Evolutionary conservation across 2,888 invertebrate genomes (phyloP), one percentile per base, ranked within the genome.

Genomic region (Pristionchus japonicus): DNA sequence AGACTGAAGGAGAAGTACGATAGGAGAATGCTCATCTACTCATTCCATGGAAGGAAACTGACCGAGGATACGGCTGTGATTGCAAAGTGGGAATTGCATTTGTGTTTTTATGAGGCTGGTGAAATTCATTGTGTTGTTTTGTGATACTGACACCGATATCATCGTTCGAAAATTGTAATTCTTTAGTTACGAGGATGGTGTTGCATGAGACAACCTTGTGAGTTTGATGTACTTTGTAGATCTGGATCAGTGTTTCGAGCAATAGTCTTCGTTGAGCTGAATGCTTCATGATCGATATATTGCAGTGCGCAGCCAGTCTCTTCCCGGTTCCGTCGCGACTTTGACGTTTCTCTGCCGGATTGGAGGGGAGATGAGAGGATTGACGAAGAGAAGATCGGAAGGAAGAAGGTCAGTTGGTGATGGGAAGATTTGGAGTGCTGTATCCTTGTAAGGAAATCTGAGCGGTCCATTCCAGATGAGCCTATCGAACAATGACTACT

Each of bases 301-400:
- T 67, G 1, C 67, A 85, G 85, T 85, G 85, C 64, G 1, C 85
- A 64, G 64, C 64, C 85, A 64, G 64, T 85, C 15, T 64, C 85
- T 27, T 85, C 31, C 17, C 85, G 67, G 23, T 88, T 82, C 70
- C 88, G 89, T 7, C 89, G 31, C 0, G 83, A 88, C 1, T 89
- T 87, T 57, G 89, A 89, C 67, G 47, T 89, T 4, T 88, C 89
- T 7, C 83, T 89, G 27, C 88, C 89, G 7, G 74, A 87, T 27
- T 85, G 85, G 85, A 61, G 85, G 20, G 85, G 85, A 11, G 67
- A 64, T 27, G 85, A 43, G 1, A 1, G 4, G 40, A n/a, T 13
- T n/a, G 49, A 64, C 31, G 43, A 85, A 64, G 27, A 43, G 64
- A 85, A 3, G 34, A 70, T 37, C 37, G 70, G 20, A 3, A 37